Conservation (phyloP, 2,113 vertebrate genomes). For the Grammomys surdaster region DNA sequence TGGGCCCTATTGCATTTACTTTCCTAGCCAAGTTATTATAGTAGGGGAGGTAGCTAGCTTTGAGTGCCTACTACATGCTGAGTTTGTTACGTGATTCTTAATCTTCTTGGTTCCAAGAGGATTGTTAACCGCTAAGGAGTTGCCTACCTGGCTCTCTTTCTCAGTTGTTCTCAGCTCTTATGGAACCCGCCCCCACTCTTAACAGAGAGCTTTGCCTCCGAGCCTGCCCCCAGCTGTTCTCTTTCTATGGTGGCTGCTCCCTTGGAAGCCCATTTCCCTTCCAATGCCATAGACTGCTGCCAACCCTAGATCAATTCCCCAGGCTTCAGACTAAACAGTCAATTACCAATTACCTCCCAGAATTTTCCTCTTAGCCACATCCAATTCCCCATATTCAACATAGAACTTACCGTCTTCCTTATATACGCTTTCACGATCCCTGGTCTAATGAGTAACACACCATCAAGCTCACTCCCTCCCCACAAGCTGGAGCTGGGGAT, state of each 20-base stretch:
- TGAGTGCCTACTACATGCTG: neutral
- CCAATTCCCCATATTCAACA: neutral
- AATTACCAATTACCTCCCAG: constrained; percentile 28
- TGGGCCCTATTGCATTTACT: neutral
- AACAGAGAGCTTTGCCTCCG: neutral
- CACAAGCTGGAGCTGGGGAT: neutral
- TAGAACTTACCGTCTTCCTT: neutral
- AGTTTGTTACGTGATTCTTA: neutral
- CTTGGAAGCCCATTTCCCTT: neutral
- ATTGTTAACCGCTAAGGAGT: neutral
- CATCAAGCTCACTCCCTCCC: too few species aligned
- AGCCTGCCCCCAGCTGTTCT: neutral
- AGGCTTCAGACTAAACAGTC: constrained; percentile 49
- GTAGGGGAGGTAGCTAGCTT: neutral
- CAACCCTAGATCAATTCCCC: neutral
- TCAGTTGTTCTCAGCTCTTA: neutral
- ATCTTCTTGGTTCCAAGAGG: neutral
- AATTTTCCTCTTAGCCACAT: constrained; percentile 25
- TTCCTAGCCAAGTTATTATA: neutral
- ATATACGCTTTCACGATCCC: neutral
- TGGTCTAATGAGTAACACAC: neutral
- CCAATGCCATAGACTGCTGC: neutral
- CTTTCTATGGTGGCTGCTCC: neutral
- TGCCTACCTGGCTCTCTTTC: neutral
- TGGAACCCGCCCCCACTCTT: neutral